phyloP scores from a whole-genome alignment of 2,888 invertebrate species.

The Epinotia bilunana region DNA sequence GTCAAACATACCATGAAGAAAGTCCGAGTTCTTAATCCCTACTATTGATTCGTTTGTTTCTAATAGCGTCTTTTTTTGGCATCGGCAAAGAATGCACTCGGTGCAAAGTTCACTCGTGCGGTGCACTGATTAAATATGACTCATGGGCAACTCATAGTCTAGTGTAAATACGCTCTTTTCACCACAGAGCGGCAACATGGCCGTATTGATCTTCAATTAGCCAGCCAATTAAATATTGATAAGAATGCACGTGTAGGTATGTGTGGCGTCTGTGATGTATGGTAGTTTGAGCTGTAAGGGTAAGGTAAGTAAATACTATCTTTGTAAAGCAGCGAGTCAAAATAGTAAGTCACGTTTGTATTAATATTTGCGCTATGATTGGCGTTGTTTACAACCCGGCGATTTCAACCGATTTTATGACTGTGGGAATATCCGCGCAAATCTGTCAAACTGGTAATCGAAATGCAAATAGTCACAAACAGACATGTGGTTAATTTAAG shows the following conservation, averaged over 20 bases:
- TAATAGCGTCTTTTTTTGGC: slow-evolving; percentile 6
- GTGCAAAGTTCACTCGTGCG: slow-evolving; percentile 9
- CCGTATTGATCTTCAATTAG: slow-evolving; percentile 42
- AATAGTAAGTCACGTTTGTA: background rate
- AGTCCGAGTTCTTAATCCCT: background rate
- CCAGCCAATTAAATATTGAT: slow-evolving; percentile 35
- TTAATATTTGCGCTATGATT: background rate
- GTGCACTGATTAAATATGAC: background rate
- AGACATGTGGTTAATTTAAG: background rate
- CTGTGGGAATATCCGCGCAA: background rate
- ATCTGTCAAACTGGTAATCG: background rate
- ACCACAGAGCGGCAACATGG: background rate
- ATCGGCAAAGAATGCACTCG: background rate
- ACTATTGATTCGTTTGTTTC: background rate
- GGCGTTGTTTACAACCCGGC: background rate
- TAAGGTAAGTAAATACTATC: background rate
- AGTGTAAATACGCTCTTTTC: slow-evolving; percentile 11
- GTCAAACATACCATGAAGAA: background rate
- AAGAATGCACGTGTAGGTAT: slow-evolving; percentile 17
- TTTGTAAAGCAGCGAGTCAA: background rate
- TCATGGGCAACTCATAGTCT: background rate
- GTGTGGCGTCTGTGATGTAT: background rate
- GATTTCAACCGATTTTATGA: background rate
- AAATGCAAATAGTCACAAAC: background rate
- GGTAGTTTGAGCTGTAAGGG: background rate